These are phyloP conservation scores for Hephaestus fuliginosus DNA, from an alignment of 2,797 vertebrate species.

Conservation along the genomic window DNA sequence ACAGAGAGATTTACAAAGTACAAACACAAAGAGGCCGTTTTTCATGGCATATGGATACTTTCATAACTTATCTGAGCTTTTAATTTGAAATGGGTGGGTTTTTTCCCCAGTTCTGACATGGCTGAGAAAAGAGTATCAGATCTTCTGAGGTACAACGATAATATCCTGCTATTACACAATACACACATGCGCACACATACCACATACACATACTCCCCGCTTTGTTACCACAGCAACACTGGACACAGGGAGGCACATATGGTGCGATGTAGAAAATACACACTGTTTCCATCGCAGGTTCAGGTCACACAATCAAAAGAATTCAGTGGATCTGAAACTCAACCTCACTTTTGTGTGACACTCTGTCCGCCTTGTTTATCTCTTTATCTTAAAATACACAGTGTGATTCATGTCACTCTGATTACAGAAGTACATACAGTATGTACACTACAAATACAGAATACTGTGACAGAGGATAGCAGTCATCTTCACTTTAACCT, in stretches of 20 bases:
- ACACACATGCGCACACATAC: background rate
- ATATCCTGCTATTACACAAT: constrained; percentile 24
- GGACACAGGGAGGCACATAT: constrained; percentile 48
- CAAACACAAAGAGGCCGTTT: background rate
- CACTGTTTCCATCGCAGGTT: constrained; percentile 7
- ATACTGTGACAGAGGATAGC: background rate
- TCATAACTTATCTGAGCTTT: constrained; percentile 2
- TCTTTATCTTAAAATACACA: background rate
- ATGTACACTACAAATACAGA: background rate
- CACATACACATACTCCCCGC: background rate
- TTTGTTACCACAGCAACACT: constrained; percentile 68
- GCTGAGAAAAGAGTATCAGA: constrained; percentile 2
- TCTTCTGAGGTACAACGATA: constrained; percentile 16
- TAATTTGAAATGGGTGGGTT: background rate
- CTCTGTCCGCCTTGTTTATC: background rate
- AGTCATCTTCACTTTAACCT: constrained; percentile 8
- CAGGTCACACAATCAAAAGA: constrained; percentile 17
- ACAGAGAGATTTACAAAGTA: constrained; percentile 1
- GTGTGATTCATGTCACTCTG: background rate
- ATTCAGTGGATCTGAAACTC: background rate
- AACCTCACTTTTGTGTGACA: background rate
- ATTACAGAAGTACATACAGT: background rate
- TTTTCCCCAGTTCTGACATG: background rate
- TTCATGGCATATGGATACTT: background rate
- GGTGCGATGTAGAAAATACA: constrained; percentile 29